Conservation (phyloP, 2,113 vertebrate species). For the Dipodomys stephensi region DNA sequence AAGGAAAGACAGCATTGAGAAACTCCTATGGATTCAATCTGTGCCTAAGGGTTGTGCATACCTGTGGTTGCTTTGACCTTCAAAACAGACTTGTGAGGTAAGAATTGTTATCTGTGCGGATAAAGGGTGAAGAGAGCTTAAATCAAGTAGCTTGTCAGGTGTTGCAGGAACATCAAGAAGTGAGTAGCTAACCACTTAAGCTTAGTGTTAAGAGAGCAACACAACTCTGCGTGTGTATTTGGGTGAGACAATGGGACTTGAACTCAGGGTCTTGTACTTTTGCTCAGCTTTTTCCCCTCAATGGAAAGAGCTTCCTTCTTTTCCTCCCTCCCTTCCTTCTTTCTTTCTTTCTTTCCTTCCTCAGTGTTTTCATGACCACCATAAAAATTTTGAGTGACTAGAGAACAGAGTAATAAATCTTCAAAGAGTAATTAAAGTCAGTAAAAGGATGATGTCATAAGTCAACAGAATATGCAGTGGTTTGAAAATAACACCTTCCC, state of each 20-base stretch:
- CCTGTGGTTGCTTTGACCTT: neutral
- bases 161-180: neutral
- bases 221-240: neutral
- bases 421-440: neutral
- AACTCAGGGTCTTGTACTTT: too few species aligned
- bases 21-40: too few species aligned
- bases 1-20: neutral
- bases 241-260: too few species aligned
- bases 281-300: too few species aligned
- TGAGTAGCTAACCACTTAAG: neutral
- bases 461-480: neutral
- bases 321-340: too few species aligned
- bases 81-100: neutral
- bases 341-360: neutral
- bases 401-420: neutral
- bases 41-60: neutral
- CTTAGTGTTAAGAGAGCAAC: neutral
- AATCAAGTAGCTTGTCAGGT: neutral
- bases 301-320: too few species aligned
- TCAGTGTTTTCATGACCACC: neutral
- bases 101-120: neutral
- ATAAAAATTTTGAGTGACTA: neutral
- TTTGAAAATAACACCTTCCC: neutral
- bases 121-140: neutral
- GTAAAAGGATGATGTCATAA: neutral